phyloP scores from a whole-genome alignment of 2,888 invertebrate species.

The Drosophila antonietae region DNA sequence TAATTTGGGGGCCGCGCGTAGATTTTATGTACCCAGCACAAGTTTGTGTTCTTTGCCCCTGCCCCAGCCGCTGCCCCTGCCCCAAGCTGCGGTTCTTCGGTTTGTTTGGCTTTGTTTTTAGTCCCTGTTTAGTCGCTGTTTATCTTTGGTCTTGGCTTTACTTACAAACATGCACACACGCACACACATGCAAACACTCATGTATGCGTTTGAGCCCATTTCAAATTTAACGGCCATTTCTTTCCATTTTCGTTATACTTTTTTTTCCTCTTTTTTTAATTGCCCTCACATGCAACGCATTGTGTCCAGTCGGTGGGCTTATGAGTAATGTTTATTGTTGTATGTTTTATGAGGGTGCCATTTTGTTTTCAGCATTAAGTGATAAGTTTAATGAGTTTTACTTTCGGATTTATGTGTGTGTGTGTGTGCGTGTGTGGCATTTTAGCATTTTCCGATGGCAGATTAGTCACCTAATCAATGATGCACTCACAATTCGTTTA shows the following conservation, averaged over 20 bases:
- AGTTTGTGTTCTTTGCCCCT: slow-evolving; percentile 20
- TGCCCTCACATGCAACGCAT: slow-evolving; percentile 56
- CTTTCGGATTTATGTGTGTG: slow-evolving; percentile 38
- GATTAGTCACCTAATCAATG: slow-evolving; percentile 53
- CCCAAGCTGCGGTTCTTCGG: slow-evolving; percentile 47
- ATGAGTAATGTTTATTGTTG: slow-evolving; percentile 59
- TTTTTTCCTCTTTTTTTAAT: slow-evolving; percentile 46
- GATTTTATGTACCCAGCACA: slow-evolving; percentile 53
- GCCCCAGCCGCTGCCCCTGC: background rate
- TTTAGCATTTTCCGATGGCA: slow-evolving; percentile 6
- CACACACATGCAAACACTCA: slow-evolving; percentile 12
- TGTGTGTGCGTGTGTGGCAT: slow-evolving; percentile 32
- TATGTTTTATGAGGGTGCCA: slow-evolving; percentile 46
- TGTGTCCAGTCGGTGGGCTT: slow-evolving; percentile 46
- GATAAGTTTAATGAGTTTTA: slow-evolving; percentile 62
- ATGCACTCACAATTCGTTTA: slow-evolving; percentile 23
- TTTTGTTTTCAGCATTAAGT: slow-evolving; percentile 53
- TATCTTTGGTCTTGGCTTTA: slow-evolving; percentile 50
- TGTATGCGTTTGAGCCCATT: slow-evolving; percentile 41
- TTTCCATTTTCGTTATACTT: slow-evolving; percentile 23
- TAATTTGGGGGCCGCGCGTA: slow-evolving; percentile 62
- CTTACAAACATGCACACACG: slow-evolving; percentile 10
- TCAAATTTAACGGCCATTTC: slow-evolving; percentile 64
- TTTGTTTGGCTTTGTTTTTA: slow-evolving; percentile 63
- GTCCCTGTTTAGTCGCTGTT: slow-evolving; percentile 64